Base-by-base conservation (phyloP, 1,140 invertebrate genomes). In the Probaryconus sp. region DNA sequence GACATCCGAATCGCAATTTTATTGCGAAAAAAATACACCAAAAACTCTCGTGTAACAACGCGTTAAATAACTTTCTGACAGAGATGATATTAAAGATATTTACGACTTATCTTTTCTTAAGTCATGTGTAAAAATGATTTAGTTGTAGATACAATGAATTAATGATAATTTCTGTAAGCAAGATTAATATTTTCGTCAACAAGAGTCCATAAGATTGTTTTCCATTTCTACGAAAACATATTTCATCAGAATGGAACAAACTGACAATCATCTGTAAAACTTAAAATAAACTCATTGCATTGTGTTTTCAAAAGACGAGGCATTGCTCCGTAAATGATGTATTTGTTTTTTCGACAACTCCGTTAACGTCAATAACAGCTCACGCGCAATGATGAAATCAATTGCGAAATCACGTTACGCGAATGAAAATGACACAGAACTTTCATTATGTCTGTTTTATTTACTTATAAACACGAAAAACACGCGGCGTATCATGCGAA, bases 401-500 rank as follows among this genome's bases (percentile, higher is more conserved):
- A 48, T 58, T 67, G 37, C 64, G 53, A 69, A 51, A 69, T 42
- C 4, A n/a, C 9, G 21, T 47, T 56, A 56, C 17, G 40, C 40
- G 26, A 31, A 28, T 31, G 9, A 38, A 11, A 6, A 28, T 40
- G 33, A 14, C 48, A 26, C 28, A 31, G 13, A 33, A 48, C 33
- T 16, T 10, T 31, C 42, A 31, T 11, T 4, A 20, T n/a, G 48
- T 10, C 26, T 60, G 7, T 30, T 55, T 55, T 50, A 68, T 58
- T 60, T 61, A 60, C 48, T 53, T 53, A 28, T 35, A 43, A 51
- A 40, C 16, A 68, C 42, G 37, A 43, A 68, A 58, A 28, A 45
- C 53, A 38, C 42, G 28, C 51, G 60, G 51, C 45, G 64, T 61
- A 75, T 64, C 64, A 75, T 53, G 55, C 70, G 55, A 9, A 42